Base-by-base conservation (phyloP, 2,888 invertebrate species). In the Eilema caniola region DNA sequence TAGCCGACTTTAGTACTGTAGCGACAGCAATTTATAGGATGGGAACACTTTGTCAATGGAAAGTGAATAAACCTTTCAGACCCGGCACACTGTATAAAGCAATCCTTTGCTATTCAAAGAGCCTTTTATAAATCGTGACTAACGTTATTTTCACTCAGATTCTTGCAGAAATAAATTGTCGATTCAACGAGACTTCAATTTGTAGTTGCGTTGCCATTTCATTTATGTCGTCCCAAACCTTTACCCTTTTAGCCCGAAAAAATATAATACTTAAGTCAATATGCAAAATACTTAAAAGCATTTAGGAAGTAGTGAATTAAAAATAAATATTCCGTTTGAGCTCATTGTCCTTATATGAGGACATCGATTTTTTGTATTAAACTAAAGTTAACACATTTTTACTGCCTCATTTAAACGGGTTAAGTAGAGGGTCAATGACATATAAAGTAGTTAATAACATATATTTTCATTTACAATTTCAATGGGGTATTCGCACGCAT, bases 391-490 rank as follows among this genome's bases (percentile, higher is more conserved):
- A n/a, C 2, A n/a, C 20, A 53, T n/a, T 53, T n/a, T n/a, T 8
- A 53, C 53, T 53, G 1, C 53, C 53, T n/a, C 5, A 20, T 57
- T 3, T 28, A 33, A 61, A 33, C 11, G n/a, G 61, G 61, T 61
- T 61, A 61, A 61, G 12, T 31, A 33, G 3, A 31, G 12, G 61
- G 0, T 61, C 61, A 61, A 61, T n/a, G 47, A 24, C 25, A 5
- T 23, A 23, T 37, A 16, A 63, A 63, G 64, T 64, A 53, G 56
- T 25, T 12, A 28, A 25, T 64, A n/a, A 16, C 16, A 25, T 20
- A 57, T 31, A 37, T 33, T 33, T 59, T 20, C 24, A 33, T 59
- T 56, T 66, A 41, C 59, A 23, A 41, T 67, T 61, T 61, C 31
- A 61, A 60, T 14, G 12, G 31, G 23, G 47, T 12, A 37, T 67